Conservation (phyloP, 1,140 invertebrate species). For the Drosophila mauritiana region DNA sequence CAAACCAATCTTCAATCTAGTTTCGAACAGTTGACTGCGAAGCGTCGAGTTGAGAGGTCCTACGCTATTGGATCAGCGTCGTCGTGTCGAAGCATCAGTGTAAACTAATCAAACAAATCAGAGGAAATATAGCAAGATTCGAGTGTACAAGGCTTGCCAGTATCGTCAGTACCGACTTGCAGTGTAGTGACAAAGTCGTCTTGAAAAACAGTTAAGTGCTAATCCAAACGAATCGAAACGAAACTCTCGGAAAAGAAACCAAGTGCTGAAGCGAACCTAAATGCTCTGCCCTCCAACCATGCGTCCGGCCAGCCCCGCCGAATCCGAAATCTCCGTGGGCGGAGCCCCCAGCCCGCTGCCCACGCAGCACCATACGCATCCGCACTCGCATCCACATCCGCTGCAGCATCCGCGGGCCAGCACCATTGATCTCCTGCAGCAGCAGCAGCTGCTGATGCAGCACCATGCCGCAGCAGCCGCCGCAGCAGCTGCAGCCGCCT, state of each 20-base stretch:
- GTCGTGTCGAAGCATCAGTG: constrained; percentile 41
- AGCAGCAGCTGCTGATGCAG: constrained; percentile 77
- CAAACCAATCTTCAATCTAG: constrained; percentile 85
- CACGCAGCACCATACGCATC: constrained; percentile 36
- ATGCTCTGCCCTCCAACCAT: constrained; percentile 84
- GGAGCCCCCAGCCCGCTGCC: constrained; percentile 89
- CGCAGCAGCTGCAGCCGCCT: constrained; percentile 59
- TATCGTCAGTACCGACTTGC: background rate
- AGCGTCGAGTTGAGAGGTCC: constrained; percentile 84
- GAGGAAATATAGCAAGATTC: background rate
- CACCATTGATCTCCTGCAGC: constrained; percentile 77
- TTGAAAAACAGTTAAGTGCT: constrained; percentile 40
- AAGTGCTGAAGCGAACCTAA: constrained; percentile 38
- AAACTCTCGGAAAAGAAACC: constrained; percentile 6
- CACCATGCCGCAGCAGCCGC: constrained; percentile 85
- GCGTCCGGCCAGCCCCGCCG: constrained; percentile 86
- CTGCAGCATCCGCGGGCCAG: constrained; percentile 61
- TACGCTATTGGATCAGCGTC: constrained; percentile 71
- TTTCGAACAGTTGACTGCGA: constrained; percentile 84
- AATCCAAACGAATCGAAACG: background rate
- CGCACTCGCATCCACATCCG: constrained; percentile 32
- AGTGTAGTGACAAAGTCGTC: constrained; percentile 1
- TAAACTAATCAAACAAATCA: constrained; percentile 19
- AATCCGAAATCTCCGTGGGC: constrained; percentile 89
- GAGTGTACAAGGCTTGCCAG: background rate